Conservation (phyloP, 2,113 vertebrate species). For the Orthonyx spaldingii region DNA sequence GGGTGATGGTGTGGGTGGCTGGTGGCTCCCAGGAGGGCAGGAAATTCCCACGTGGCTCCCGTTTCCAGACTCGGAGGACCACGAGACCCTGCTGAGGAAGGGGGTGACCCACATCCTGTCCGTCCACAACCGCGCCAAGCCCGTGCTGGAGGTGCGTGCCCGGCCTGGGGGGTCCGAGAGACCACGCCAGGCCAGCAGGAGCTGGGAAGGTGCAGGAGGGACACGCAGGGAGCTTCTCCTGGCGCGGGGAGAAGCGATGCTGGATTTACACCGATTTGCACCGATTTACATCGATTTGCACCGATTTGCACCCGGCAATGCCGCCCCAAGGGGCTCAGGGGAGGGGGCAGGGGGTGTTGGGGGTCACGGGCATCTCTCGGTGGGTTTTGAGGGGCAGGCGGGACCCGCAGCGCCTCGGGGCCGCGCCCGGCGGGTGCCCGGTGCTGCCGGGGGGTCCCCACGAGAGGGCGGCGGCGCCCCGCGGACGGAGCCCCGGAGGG, state of each 20-base stretch:
- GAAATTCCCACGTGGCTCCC: neutral
- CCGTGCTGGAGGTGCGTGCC: constrained; percentile 75
- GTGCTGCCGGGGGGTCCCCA: neutral
- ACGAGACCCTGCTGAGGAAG: constrained; percentile 72
- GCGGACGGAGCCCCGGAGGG: neutral
- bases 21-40: neutral
- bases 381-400: too few relatives aligned
- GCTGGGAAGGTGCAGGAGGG: neutral
- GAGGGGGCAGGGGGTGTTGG: rapidly evolving
- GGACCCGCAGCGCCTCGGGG: neutral
- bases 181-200: rapidly evolving
- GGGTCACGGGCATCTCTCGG: rapidly evolving
- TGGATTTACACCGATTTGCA: neutral
- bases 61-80: constrained; percentile 81
- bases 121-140: constrained; percentile 79
- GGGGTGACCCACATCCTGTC: constrained; percentile 87
- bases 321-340: neutral
- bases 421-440: neutral
- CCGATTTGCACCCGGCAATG: rapidly evolving
- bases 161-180: rapidly evolving
- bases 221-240: rapidly evolving
- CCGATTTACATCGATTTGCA: rapidly evolving
- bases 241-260: neutral
- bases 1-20: neutral
- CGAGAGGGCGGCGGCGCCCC: constrained; percentile 45